Base-by-base conservation (phyloP, 2,888 invertebrate genomes). In the Epirrita christyi region DNA sequence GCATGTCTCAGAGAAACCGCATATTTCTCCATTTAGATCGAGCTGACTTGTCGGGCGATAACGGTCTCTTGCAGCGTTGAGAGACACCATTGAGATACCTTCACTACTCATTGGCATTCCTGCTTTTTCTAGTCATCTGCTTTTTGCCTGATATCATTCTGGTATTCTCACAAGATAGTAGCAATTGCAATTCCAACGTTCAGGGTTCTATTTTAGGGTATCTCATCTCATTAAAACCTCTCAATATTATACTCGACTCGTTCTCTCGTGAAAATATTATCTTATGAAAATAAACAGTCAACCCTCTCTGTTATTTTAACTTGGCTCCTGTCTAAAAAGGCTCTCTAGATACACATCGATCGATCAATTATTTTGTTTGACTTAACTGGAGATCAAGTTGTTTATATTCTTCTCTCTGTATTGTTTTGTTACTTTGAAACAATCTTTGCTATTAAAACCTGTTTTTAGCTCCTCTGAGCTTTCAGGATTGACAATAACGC, bases 1-100 rank as follows among this genome's bases (percentile, higher is more conserved):
- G 77, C 61, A 67, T 68, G 71, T 80, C 79, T 75, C 72, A 70
- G 73, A 74, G 76, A 80, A 80, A 79, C 76, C 64, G 71, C 77
- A 76, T 60, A 59, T 69, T 69, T 44, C 38, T 72, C 79, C 74
- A 63, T 77, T 68, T 73, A 76, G 74, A 21, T 71, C 43, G 43
- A 27, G 32, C 34, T 46, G 58, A 60, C 61, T 66, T 52, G 55
- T 53, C 60, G 43, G 46, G 40, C 64, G 70, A 70, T 76, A 73
- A 75, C 75, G 73, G 73, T 61, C 44, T 46, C 63, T 64, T 28
- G 29, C 27, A 61, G 50, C 51, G 57, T 21, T 36, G 63, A 64
- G 61, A 67, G 62, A 65, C 59, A 64, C 62, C 57, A 59, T 62
- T 61, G 59, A 64, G 58, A 60, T 32, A 54, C 55, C 42, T 14